Conservation (phyloP, 2,888 invertebrate species). For the Helicoverpa assulta region DNA sequence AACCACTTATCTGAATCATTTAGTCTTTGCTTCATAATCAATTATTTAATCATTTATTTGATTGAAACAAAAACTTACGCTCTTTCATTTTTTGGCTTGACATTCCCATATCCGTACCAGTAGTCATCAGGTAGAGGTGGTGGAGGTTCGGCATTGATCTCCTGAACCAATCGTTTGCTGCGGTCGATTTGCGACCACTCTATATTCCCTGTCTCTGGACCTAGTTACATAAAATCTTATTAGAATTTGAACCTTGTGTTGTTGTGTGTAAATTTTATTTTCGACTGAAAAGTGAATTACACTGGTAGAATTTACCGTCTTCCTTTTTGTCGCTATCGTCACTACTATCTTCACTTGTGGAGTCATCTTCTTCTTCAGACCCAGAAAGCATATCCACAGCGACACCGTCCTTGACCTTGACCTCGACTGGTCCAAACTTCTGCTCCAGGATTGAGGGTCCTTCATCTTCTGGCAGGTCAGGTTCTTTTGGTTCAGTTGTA, state of each 20-base stretch:
- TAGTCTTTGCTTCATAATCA: neutral
- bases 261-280: neutral
- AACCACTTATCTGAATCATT: neutral
- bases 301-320: conserved; percentile 39
- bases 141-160: conserved; percentile 73
- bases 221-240: conserved; percentile 45
- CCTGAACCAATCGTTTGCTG: conserved; percentile 80
- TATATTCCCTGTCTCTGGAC: conserved; percentile 72
- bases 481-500: conserved; percentile 19
- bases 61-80: conserved; percentile 24
- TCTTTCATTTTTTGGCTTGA: conserved; percentile 47
- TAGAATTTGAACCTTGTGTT: neutral
- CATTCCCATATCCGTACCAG: conserved; percentile 77
- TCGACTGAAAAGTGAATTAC: neutral
- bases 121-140: conserved; percentile 68
- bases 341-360: conserved; percentile 77
- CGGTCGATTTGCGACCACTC: conserved; percentile 80
- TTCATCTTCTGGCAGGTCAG: conserved; percentile 54
- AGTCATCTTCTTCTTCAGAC: conserved; percentile 78
- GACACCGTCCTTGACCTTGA: conserved; percentile 71
- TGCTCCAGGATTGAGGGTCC: conserved; percentile 63
- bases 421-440: conserved; percentile 63
- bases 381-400: conserved; percentile 78
- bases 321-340: conserved; percentile 66
- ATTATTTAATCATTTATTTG: too few relatives aligned